Evolutionary conservation across 2,113 vertebrate genomes (phyloP), one percentile per base, ranked within the genome.

Genomic region (Epinephelus lanceolatus): DNA sequence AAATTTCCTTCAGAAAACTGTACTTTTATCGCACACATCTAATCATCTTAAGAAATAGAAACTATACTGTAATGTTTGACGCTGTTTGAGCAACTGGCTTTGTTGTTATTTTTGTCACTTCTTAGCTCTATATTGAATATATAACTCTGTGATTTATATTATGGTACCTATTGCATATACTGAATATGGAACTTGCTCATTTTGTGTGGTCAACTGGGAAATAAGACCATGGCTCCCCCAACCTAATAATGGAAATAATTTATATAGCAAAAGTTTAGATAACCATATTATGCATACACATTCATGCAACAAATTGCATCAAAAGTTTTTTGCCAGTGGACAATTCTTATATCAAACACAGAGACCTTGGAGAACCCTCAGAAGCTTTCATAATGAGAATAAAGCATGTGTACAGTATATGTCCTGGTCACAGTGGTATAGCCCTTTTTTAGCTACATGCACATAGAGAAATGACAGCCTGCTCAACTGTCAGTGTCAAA

Each of bases 141-240:
- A 66, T 37, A 57, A 77, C 37, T 49, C 56, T 77, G 11, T 83
- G 86, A 85, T 86, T 88, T 81, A 76, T 90, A 88, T 82, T 76
- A 69, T 71, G 40, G 37, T 75, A 59, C 72, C 25, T 85, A 72
- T 47, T 85, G 75, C 61, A 85, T 81, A 79, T 86, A 83, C 51
- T 85, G 69, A 87, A 88, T 85, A 81, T 76, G 67, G 81, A 89
- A 88, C 30, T 80, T 71, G 53, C 81, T 92, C 80, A 92, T 93
- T 94, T 87, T 75, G 25, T 80, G 37, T n/a, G 80, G 86, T 88
- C 93, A 92, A 4, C 85, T 85, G 93, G 93, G 93, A 94, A 94
- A 94, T 94, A 91, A 94, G 45, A 85, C 51, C 56, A 81, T 59
- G 33, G 78, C 75, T 81, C 74, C 76, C 40, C 71, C 69, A 91